Conservation (phyloP, 2,797 vertebrate species). For the Novumbra hubbsi region DNA sequence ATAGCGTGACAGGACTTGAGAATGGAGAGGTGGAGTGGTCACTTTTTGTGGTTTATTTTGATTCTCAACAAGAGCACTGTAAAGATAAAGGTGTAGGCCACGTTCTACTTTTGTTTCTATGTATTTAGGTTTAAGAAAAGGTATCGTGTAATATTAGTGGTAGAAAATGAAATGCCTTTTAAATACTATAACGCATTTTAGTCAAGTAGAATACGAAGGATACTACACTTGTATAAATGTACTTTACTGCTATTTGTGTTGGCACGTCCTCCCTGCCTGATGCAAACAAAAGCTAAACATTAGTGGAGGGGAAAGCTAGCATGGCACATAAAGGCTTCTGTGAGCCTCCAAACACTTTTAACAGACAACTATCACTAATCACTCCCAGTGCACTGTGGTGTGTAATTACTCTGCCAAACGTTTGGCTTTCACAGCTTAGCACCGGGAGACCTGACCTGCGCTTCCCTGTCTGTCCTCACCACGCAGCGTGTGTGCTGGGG, state of each 20-base stretch:
- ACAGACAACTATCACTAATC: constrained; percentile 81
- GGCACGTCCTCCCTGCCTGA: constrained; percentile 31
- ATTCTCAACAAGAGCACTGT: not conserved
- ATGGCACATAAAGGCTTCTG: constrained; percentile 67
- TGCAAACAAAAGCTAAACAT: constrained; percentile 76
- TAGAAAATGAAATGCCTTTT: not conserved
- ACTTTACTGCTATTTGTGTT: constrained; percentile 7
- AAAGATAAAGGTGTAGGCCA: not conserved
- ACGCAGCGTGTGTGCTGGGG: constrained; percentile 17
- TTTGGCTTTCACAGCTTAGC: constrained; percentile 81
- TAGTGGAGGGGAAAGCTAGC: constrained; percentile 69
- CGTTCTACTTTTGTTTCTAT: not conserved
- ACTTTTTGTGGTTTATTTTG: constrained; percentile 30
- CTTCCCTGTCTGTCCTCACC: constrained; percentile 76
- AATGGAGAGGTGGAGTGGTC: constrained; percentile 38
- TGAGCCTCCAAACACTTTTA: constrained; percentile 72
- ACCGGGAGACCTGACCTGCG: constrained; percentile 73
- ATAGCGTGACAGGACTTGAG: constrained; percentile 56
- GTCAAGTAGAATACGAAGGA: not conserved
- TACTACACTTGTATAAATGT: not conserved
- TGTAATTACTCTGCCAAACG: constrained; percentile 81
- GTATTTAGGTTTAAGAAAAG: not conserved
- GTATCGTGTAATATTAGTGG: not conserved
- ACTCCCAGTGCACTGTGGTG: constrained; percentile 77
- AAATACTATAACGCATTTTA: not conserved